Evolutionary conservation across 2,113 vertebrate species (phyloP), one percentile per base, ranked within the genome.

Genomic region (Apistogramma diplotaenia): DNA sequence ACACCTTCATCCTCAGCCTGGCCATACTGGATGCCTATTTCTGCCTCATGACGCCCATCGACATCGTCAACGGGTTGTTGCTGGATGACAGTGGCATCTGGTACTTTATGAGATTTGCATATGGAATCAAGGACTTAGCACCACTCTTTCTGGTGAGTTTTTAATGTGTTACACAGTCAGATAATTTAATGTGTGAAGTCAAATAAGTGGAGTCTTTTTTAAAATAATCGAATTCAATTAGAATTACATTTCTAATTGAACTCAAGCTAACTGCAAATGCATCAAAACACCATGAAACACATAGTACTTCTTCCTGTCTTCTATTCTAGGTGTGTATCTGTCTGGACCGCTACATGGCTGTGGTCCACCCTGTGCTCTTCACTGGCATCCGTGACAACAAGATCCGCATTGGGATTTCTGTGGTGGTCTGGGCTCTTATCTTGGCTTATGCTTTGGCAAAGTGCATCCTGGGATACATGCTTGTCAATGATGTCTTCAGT

Each of bases 1-100:
- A 95, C 80, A 78, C 93, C 71, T 96, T 95, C 76, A 92, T 95
- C 83, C 83, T 95, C 35, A 95, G 89, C 84, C 89, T 96, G 40
- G 94, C 95, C 1, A 3, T 94, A 3, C 59, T 95, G 71, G 95
- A 95, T 0, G 78, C 90, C 3, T 94, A 82, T 76, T 95, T 95
- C 83, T 94, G 94, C 87, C 83, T 96, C 21, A 95, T 93, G 93
- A 92, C 90, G 0, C 91, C 92, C 0, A 54, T 93, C 1, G 94
- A 95, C 1, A 54, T 95, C 76, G 65, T 81, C 2, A 96, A 95
- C 85, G 73, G 93, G 1, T 71, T 95, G 21, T 60, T 94, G 21
- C 75, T 94, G 61, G 74, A 77, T 1, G 16, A 94, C 74, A 1
- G 19, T 1, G 27, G 55, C 1, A 67, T 94, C 51, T 94, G 93